A percentile compares a stretch with the other conserved stretches of the same genome.
Evolutionary conservation across 2,113 vertebrate genomes (phyloP).

Genomic region (Odobenus rosmarus): DNA sequence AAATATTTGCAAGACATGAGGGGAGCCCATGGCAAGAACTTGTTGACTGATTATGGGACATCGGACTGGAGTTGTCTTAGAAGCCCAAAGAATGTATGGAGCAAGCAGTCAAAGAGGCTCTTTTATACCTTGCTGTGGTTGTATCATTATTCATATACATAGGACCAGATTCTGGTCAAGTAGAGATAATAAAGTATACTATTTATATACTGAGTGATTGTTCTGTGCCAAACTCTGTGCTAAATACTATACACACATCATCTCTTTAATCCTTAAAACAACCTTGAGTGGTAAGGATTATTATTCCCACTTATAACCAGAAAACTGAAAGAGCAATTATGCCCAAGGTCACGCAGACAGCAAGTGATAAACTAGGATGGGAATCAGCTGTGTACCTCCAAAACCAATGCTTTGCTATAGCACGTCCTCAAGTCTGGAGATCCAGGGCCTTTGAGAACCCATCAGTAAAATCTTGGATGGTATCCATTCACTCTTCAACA

Average conservation of each 20-base stretch:
- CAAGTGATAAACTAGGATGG: not conserved
- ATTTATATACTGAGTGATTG: not conserved
- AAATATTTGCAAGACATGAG: not conserved
- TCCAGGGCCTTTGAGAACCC: not conserved
- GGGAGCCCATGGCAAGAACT: not conserved
- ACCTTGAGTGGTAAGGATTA: not conserved
- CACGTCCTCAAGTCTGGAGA: not conserved
- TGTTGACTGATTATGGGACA: not conserved
- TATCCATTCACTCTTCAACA: slow-evolving; percentile 13
- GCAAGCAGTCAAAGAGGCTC: not conserved
- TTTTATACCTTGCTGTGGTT: not conserved
- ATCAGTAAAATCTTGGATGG: not conserved
- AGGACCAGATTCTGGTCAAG: not conserved
- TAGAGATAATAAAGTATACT: not conserved
- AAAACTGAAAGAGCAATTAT: not conserved
- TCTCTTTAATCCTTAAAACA: slow-evolving; percentile 10
- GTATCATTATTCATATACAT: not conserved
- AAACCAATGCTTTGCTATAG: not conserved
- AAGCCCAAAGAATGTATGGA: not conserved
- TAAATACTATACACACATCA: not conserved
- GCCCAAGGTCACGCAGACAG: not conserved
- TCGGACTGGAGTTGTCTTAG: not conserved
- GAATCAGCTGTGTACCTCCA: not conserved
- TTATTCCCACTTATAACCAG: slow-evolving; percentile 11
- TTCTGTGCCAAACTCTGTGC: not conserved